phyloP scores from a whole-genome alignment of 2,888 invertebrate species.

The Campoplex capitator region DNA sequence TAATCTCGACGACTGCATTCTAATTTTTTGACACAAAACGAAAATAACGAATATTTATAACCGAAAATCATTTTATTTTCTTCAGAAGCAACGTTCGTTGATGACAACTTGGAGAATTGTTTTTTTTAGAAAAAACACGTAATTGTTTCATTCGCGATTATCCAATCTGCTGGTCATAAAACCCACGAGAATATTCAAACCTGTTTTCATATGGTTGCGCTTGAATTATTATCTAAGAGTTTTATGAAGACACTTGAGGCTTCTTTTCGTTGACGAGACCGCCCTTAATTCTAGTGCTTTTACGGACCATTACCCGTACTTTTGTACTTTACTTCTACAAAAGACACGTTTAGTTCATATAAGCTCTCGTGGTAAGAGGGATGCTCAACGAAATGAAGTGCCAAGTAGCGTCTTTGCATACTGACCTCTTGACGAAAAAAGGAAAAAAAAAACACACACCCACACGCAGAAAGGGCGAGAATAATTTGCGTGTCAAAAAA shows the following conservation, averaged over 20 bases:
- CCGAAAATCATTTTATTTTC: not conserved
- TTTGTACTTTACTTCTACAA: conserved; percentile 22
- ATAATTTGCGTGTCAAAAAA: not conserved
- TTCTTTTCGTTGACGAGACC: conserved; percentile 20
- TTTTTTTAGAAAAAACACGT: not conserved
- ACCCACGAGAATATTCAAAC: not conserved
- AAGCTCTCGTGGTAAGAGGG: conserved; percentile 19
- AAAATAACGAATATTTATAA: too few relatives aligned
- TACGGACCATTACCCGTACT: conserved; percentile 12
- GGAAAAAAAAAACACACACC: too few relatives aligned
- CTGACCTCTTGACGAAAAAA: not conserved
- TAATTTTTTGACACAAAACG: not conserved
- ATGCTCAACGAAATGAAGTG: conserved; percentile 15
- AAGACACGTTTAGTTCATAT: conserved; percentile 16
- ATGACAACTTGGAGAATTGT: not conserved
- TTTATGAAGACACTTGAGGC: conserved; percentile 17
- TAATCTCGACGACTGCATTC: not conserved
- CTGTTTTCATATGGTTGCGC: not conserved
- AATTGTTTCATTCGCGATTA: not conserved
- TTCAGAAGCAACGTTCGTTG: not conserved
- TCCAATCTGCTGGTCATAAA: not conserved
- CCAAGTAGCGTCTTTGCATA: not conserved
- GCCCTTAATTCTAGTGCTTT: conserved; percentile 30
- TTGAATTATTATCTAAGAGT: conserved; percentile 3
- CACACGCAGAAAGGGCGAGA: not conserved